These are phyloP conservation scores for Tinamus major DNA, from an alignment of 2,797 vertebrate genomes.

Conservation along the genomic window DNA sequence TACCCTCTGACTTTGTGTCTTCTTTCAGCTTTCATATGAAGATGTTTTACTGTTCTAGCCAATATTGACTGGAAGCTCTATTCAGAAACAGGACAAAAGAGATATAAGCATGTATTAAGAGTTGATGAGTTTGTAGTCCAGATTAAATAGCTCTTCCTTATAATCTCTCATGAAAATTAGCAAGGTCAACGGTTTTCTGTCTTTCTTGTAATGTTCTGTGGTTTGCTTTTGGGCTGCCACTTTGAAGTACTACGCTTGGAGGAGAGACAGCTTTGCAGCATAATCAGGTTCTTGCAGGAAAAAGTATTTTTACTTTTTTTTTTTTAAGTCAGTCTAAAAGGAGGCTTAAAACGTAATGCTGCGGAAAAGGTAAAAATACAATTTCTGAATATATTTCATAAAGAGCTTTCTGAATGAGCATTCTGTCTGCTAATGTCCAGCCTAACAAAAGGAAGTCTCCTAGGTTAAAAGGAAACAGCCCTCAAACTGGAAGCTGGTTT, in stretches of 20 bases:
- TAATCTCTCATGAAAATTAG: not conserved
- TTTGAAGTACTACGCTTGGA: not conserved
- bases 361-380: not conserved
- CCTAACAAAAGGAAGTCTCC: not conserved
- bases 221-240: not conserved
- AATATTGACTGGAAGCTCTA: not conserved
- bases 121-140: not conserved
- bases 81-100: not conserved
- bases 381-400: not conserved
- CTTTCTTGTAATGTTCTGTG: not conserved
- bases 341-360: not conserved
- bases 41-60: not conserved
- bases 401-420: not conserved
- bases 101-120: not conserved
- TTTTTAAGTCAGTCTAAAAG: not conserved
- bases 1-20: not conserved
- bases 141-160: not conserved
- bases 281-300: not conserved
- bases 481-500: not conserved
- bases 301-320: not conserved
- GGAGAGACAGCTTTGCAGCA: not conserved
- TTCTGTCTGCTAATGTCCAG: not conserved
- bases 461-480: not conserved
- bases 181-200: not conserved
- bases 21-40: not conserved